Base-by-base conservation (phyloP, 2,888 invertebrate genomes). In the Calliopum simillimum region DNA sequence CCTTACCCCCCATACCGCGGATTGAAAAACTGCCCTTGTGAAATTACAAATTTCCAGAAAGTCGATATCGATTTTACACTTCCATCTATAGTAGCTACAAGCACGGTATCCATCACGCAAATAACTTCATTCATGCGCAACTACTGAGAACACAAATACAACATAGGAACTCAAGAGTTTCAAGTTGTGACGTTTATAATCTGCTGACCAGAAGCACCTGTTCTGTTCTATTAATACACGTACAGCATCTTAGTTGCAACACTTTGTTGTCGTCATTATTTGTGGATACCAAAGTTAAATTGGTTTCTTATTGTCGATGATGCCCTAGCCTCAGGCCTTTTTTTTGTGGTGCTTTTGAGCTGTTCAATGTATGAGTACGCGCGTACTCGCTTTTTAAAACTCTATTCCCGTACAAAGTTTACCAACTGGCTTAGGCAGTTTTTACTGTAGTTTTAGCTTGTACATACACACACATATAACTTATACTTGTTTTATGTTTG, bases 41-140 rank as follows among this genome's bases (percentile, higher is more conserved):
- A n/a, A n/a, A n/a, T n/a, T n/a, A n/a, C n/a, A n/a, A n/a, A n/a
- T n/a, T n/a, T n/a, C n/a, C n/a, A n/a, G n/a, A n/a, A n/a, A n/a
- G n/a, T n/a, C n/a, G n/a, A n/a, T n/a, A n/a, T n/a, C 33, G 33
- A 33, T 33, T 6, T 33, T 33, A 33, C 8, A 8, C 8, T 8
- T 8, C 33, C 8, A 1, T 33, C 33, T 33, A 4, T 6, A 33
- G 33, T 33, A 6, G 33, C 5, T 33, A 33, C 4, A 11, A 16
- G n/a, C 51, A 51, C 11, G 8, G 21, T 58, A 59, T 59, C 51
- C 67, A 67, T 67, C 67, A 67, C 59, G 58, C 67, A 43, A 67
- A 59, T 59, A 59, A 67, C 67, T 67, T 58, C 67, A 67, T 67
- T 67, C 58, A 59, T 49, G 66, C 49, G 47, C n/a, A 56, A 19